phyloP scores from a whole-genome alignment of 2,888 invertebrate species.

The Latheticus oryzae region DNA sequence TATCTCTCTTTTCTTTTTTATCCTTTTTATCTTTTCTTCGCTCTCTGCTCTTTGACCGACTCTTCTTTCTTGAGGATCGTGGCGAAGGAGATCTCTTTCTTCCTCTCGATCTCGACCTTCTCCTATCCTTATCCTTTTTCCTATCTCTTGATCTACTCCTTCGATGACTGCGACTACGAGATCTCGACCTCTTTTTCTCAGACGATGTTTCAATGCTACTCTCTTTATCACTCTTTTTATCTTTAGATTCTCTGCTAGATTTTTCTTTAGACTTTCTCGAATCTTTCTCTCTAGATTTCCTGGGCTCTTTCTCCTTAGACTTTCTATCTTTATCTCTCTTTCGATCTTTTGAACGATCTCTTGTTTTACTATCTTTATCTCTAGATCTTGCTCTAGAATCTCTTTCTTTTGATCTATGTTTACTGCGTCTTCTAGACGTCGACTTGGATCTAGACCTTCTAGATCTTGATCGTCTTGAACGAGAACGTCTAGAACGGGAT shows the following conservation, averaged over 20 bases:
- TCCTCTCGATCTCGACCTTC: slow-evolving; percentile 66
- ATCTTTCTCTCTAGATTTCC: slow-evolving; percentile 55
- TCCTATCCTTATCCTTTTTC: slow-evolving; percentile 65
- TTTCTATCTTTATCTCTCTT: slow-evolving; percentile 48
- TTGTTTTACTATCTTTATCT: slow-evolving; percentile 44
- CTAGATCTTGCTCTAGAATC: slow-evolving; percentile 32
- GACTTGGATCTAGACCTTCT: slow-evolving; percentile 66
- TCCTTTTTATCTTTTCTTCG: slow-evolving; percentile 55
- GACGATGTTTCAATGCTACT: slow-evolving; percentile 58
- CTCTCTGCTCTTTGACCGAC: slow-evolving; percentile 56
- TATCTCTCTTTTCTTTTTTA: slow-evolving; percentile 49
- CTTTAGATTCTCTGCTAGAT: slow-evolving; percentile 60
- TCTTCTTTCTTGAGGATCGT: slow-evolving; percentile 60
- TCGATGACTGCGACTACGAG: slow-evolving; percentile 71
- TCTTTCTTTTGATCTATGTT: slow-evolving; percentile 35
- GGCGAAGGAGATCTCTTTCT: slow-evolving; percentile 63
- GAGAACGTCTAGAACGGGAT: slow-evolving; percentile 48
- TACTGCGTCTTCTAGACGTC: slow-evolving; percentile 56
- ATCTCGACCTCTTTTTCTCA: slow-evolving; percentile 68
- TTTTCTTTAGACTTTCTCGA: slow-evolving; percentile 61
- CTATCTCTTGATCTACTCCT: slow-evolving; percentile 70
- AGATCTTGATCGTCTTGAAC: slow-evolving; percentile 48
- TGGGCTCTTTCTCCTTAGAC: slow-evolving; percentile 53
- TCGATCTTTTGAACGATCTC: slow-evolving; percentile 51
- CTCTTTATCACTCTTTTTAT: slow-evolving; percentile 61